A percentile compares a stretch with the other conserved stretches of the same genome.
These are phyloP conservation scores for Junonia oenone DNA, from an alignment of 2,888 invertebrate species.

Conservation along the genomic window DNA sequence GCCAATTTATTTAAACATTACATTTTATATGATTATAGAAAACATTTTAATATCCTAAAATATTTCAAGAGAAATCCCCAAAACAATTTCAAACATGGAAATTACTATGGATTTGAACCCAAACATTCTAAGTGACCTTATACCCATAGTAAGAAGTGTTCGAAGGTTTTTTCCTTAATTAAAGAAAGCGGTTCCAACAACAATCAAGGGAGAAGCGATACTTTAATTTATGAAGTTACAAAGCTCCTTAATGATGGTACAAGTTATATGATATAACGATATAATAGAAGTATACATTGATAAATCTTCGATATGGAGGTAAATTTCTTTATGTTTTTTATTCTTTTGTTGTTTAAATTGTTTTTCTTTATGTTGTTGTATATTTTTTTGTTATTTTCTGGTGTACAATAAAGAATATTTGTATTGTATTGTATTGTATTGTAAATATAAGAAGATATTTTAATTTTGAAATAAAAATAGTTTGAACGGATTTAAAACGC, in stretches of 20 bases:
- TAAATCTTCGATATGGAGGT: too few species aligned
- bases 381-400: too few species aligned
- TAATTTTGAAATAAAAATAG: too few species aligned
- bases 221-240: constrained; percentile 33
- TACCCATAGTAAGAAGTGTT: not conserved
- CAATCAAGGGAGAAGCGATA: constrained; percentile 30
- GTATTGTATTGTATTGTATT: too few species aligned
- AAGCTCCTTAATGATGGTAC: constrained; percentile 28
- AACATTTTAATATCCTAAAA: not conserved
- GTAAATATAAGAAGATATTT: too few species aligned
- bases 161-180: constrained; percentile 12
- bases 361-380: too few species aligned
- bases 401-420: too few species aligned
- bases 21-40: not conserved
- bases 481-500: too few species aligned
- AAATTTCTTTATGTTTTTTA: too few species aligned
- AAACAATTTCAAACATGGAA: not conserved
- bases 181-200: constrained; percentile 14
- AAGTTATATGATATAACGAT: not conserved
- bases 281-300: too few species aligned
- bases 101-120: not conserved
- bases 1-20: not conserved
- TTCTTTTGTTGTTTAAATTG: too few species aligned
- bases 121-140: not conserved
- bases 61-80: not conserved